Base-by-base conservation (phyloP, 37 sponge, comb jelly and placozoan species). In the Aplysina aerophoba region DNA sequence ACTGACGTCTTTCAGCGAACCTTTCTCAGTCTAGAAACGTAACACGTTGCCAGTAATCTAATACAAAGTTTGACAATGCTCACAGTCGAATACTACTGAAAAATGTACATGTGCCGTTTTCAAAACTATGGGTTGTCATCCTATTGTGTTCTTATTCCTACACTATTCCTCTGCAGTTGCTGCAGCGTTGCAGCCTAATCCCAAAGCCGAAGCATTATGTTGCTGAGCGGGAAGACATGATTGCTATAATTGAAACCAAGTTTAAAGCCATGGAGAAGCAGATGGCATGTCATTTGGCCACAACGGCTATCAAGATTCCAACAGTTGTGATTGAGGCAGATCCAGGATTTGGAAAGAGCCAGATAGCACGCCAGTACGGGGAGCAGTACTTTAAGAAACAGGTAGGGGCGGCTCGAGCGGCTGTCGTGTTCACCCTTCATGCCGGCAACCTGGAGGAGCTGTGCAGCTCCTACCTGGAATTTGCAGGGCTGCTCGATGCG, bases 281-380 rank as follows among this genome's bases (percentile, higher is more conserved):
- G n/a, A n/a, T n/a, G n/a, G 50, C 8, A 11, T 44, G 50, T 44
- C 2, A 41, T 19, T 5, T 2, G 13, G 0, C 41, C 1, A 39
- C 37, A 0, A 31, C 17, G 11, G 22, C 54, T 40, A 15, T 24
- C 1, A 24, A 21, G 1, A 75, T 50, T 25, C 33, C n/a, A 0
- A 75, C 78, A 19, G 78, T 75, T 22, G 78, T 75, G 21, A 41
- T 36, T 44, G 54, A 75, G 78, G 78, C 38, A 40, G 78, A 75
- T 21, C 78, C 78, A 0, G 78, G 78, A 4, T 75, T 53, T 21
- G 78, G 78, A 39, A 75, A 75, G 38, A 75, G 78, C 54, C 78
- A 75, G 78, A 50, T 75, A 15, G 78, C 78, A 1, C 37, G 78
- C 24, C 78, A 75, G 54, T 75, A n/a, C 3, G 78, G 78, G 3